Evolutionary conservation across 2,888 invertebrate species (phyloP).

Genomic region (Drosophila cognata): DNA sequence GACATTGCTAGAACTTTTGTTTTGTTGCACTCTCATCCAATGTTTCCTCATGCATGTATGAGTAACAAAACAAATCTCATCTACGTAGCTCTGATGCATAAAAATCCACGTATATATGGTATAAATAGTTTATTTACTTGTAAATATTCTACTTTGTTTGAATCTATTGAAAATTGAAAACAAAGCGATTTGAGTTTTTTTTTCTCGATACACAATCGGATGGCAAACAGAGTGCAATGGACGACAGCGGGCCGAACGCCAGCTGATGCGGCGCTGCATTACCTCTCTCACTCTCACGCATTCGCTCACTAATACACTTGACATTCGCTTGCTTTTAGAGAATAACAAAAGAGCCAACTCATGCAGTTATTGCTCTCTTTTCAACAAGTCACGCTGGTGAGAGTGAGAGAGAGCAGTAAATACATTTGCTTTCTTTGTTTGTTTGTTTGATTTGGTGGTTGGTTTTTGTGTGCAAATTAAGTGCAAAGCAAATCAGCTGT

Average conservation of each 20-base stretch:
- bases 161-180: constrained; percentile 40
- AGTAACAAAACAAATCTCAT: constrained; percentile 22
- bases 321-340: constrained; percentile 48
- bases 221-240: constrained; percentile 61
- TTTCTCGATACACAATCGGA: constrained; percentile 19
- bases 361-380: constrained; percentile 33
- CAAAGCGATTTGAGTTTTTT: constrained; percentile 36
- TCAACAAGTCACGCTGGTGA: constrained; percentile 60
- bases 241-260: constrained; percentile 54
- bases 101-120: not conserved
- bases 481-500: constrained; percentile 65
- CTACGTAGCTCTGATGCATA: constrained; percentile 18
- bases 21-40: constrained; percentile 33
- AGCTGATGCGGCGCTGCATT: constrained; percentile 58
- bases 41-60: constrained; percentile 31
- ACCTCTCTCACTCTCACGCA: constrained; percentile 14
- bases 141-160: constrained; percentile 34
- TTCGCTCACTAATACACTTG: constrained; percentile 48
- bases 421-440: constrained; percentile 34
- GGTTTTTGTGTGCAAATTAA: constrained; percentile 30
- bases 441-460: constrained; percentile 39
- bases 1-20: constrained; percentile 32
- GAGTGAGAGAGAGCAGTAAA: constrained; percentile 25
- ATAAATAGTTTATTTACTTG: not conserved
- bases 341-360: constrained; percentile 9